Evolutionary conservation across 2,888 invertebrate genomes (phyloP).

Genomic region (Xestia sexstrigata): DNA sequence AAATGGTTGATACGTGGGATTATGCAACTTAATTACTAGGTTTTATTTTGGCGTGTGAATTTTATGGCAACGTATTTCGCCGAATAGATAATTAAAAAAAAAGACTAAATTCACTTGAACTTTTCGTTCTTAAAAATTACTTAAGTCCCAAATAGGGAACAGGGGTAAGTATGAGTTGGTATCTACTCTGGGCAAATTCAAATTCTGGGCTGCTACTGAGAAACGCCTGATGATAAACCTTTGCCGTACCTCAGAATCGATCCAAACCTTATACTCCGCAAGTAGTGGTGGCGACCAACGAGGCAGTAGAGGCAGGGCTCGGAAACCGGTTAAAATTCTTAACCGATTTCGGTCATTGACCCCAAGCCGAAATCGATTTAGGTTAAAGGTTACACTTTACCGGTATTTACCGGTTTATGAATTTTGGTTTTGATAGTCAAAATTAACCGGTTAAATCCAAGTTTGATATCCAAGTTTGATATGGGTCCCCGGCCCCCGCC

Average conservation of each 20-base stretch:
- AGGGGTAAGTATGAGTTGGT: neutral
- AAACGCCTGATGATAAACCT: neutral
- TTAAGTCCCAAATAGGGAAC: neutral
- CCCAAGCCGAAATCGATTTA: too few species aligned
- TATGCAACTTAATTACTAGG: slow-evolving; percentile 51
- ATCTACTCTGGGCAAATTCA: neutral
- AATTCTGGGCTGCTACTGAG: neutral
- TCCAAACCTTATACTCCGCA: too few species aligned
- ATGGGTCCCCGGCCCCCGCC: too few species aligned
- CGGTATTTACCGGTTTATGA: too few species aligned
- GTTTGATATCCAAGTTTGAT: too few species aligned
- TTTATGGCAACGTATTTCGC: neutral
- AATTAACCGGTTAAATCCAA: too few species aligned
- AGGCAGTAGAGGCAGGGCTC: neutral
- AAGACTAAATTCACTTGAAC: neutral
- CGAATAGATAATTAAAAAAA: neutral
- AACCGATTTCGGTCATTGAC: too few species aligned
- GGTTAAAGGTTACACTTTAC: too few species aligned
- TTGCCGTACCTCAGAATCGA: neutral
- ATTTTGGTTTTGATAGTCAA: too few species aligned
- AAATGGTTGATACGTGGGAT: slow-evolving; percentile 54
- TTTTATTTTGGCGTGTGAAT: neutral
- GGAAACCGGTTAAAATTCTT: too few species aligned
- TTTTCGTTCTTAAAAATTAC: neutral
- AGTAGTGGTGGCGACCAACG: neutral